Evolutionary conservation across 2,113 vertebrate genomes (phyloP).

Genomic region (Podiceps cristatus): DNA sequence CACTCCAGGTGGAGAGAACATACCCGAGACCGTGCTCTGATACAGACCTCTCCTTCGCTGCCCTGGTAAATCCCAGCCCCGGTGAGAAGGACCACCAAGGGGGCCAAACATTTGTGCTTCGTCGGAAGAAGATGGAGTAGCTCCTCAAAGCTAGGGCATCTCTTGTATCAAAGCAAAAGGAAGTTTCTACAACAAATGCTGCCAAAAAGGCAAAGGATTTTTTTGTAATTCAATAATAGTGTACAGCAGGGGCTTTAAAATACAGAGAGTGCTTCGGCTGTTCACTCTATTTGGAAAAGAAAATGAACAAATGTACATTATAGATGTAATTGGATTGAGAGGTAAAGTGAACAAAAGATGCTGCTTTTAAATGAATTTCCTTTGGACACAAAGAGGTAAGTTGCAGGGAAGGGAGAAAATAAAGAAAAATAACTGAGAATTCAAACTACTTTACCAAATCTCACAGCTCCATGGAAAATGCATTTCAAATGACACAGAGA

Average conservation of each 20-base stretch:
- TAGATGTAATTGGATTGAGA: constrained; percentile 34
- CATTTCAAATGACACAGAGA: constrained; percentile 38
- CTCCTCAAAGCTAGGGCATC: neutral
- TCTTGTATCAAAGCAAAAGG: neutral
- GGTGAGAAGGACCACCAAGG: neutral
- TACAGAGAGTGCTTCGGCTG: neutral
- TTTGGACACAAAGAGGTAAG: neutral
- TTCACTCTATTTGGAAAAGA: neutral
- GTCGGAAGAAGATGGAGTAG: neutral
- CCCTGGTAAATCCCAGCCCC: neutral
- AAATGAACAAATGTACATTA: constrained; percentile 13
- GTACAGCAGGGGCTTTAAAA: constrained; percentile 12
- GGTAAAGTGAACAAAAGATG: constrained; percentile 7
- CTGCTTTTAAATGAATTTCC: constrained; percentile 1
- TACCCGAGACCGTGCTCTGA: accelerated
- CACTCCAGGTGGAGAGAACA: neutral
- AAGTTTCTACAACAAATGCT: neutral
- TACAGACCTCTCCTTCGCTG: neutral
- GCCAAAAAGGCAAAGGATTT: neutral
- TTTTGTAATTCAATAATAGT: neutral
- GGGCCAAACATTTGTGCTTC: too few relatives aligned
- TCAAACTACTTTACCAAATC: constrained; percentile 14
- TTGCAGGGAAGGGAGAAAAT: constrained; percentile 3
- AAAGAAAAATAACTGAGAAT: constrained; percentile 23
- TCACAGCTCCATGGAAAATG: constrained; percentile 39